phyloP scores from a whole-genome alignment of 2,888 invertebrate genomes.

The Resseliella maxima region DNA sequence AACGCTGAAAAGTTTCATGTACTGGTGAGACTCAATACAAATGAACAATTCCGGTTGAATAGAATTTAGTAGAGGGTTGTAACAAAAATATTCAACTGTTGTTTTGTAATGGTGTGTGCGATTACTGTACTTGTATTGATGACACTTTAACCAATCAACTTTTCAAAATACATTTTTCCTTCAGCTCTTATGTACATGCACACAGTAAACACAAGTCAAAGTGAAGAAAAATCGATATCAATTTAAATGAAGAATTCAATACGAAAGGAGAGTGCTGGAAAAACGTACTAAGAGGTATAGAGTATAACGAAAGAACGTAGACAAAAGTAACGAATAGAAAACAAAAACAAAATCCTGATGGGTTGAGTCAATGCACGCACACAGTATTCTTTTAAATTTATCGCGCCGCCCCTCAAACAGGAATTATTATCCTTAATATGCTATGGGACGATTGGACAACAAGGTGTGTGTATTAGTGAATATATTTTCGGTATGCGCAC shows the following conservation, averaged over 20 bases:
- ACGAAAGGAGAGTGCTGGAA: background rate
- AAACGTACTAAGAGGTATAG: background rate
- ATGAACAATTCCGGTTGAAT: background rate
- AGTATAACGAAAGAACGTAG: background rate
- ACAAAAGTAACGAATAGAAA: background rate
- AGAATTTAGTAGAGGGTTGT: conserved; percentile 33
- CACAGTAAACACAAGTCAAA: conserved; percentile 1
- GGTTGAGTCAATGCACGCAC: conserved; percentile 51
- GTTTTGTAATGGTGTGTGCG: background rate
- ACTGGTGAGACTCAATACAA: conserved; percentile 7
- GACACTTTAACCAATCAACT: conserved; percentile 51
- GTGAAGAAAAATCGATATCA: background rate
- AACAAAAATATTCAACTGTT: background rate
- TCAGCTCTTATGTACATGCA: background rate
- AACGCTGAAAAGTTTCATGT: background rate
- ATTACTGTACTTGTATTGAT: conserved; percentile 21
- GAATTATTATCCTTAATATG: conserved; percentile 3
- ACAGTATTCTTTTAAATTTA: conserved; percentile 18
- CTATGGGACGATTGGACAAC: background rate
- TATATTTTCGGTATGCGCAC: conserved; percentile 8
- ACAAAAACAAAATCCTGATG: background rate
- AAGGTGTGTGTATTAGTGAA: background rate
- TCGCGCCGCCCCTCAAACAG: conserved; percentile 53
- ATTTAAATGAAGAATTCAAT: background rate
- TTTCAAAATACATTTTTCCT: conserved; percentile 33